These are phyloP conservation scores for Adelges cooleyi DNA, from an alignment of 1,140 invertebrate species.

Conservation along the genomic window DNA sequence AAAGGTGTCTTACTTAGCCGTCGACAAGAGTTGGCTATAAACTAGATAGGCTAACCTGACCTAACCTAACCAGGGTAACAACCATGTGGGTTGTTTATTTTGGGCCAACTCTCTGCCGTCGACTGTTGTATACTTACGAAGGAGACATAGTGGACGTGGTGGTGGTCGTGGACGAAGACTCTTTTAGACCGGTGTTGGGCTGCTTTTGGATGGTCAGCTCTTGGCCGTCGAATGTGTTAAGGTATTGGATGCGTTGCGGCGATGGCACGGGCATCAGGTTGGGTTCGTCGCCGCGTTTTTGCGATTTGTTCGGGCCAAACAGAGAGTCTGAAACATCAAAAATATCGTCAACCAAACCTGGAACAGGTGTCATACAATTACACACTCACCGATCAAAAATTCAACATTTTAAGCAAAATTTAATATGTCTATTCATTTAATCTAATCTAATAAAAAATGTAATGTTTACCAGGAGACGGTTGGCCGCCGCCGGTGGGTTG, in stretches of 20 bases:
- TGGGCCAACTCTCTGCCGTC: too few relatives aligned
- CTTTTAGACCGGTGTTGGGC: slow-evolving; percentile 80
- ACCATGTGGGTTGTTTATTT: too few relatives aligned
- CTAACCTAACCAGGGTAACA: too few relatives aligned
- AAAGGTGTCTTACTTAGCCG: too few relatives aligned
- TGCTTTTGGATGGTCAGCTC: slow-evolving; percentile 94
- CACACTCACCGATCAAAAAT: too few relatives aligned
- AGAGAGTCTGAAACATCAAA: not conserved
- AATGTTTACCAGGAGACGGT: slow-evolving; percentile 39
- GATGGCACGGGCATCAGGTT: slow-evolving; percentile 93
- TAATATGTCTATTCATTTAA: not conserved
- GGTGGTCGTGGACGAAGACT: slow-evolving; percentile 35
- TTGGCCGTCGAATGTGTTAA: slow-evolving; percentile 91
- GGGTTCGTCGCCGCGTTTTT: slow-evolving; percentile 52
- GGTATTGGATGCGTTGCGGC: slow-evolving; percentile 89
- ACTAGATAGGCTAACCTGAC: too few relatives aligned
- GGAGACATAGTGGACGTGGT: slow-evolving; percentile 44
- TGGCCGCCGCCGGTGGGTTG: slow-evolving; percentile 35
- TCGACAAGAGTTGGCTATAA: too few relatives aligned
- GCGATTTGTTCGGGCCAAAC: slow-evolving; percentile 2
- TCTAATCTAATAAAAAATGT: too few relatives aligned
- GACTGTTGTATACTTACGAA: slow-evolving; percentile 48
- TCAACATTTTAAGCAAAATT: not conserved
- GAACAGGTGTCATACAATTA: not conserved
- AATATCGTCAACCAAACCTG: too few relatives aligned